Evolutionary conservation across 1,140 invertebrate species (phyloP).

Genomic region (Brachystomella parvula): DNA sequence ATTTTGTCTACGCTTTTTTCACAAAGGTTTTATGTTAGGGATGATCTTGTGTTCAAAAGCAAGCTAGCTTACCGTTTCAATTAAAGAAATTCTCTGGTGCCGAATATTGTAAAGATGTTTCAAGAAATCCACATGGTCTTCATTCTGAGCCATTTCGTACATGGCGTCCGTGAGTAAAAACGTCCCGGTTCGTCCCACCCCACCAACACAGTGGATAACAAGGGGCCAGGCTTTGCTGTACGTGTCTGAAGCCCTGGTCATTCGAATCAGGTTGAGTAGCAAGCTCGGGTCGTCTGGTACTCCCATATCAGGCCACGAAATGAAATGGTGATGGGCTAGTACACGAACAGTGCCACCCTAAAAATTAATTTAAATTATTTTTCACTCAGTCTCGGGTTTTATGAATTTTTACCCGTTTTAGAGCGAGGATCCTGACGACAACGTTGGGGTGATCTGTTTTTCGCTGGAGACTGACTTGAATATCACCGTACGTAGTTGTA

Average conservation of each 20-base stretch:
- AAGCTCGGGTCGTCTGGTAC: background rate
- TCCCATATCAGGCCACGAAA: conserved; percentile 3
- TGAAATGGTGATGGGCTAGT: background rate
- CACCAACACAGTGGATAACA: background rate
- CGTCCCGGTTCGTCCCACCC: conserved; percentile 8
- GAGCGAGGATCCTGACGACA: background rate
- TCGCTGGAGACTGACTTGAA: background rate
- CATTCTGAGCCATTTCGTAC: background rate
- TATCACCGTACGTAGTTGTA: background rate
- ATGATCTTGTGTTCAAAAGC: background rate
- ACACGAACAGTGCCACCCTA: background rate
- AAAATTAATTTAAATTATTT: background rate
- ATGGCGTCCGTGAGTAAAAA: conserved; percentile 2
- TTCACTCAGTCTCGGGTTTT: background rate
- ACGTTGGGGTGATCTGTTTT: background rate
- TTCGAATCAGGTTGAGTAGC: background rate
- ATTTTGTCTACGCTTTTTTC: too few species aligned
- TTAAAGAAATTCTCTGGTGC: background rate
- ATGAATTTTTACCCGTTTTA: background rate
- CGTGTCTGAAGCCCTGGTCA: background rate
- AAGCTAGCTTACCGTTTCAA: background rate
- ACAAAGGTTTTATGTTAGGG: too few species aligned
- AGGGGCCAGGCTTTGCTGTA: background rate
- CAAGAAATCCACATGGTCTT: background rate
- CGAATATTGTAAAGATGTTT: background rate